Base-by-base conservation (phyloP, 2,113 vertebrate genomes). In the Hiodon tergisus region DNA sequence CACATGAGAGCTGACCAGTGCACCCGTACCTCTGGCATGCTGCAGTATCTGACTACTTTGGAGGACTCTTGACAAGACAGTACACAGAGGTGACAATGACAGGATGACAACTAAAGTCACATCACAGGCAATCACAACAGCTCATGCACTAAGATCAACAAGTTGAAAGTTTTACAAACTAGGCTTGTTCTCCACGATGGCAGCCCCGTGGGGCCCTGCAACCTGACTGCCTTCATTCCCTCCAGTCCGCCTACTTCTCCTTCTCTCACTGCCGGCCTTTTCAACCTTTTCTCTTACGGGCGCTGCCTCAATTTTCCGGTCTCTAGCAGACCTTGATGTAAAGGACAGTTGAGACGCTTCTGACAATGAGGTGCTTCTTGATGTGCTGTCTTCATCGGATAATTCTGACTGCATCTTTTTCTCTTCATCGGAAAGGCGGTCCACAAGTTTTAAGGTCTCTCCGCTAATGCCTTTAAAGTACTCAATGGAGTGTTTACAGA, bases 141-240 rank as follows among this genome's bases (percentile, higher is more conserved):
- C 86, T 94, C 97, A 99, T 99, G 97, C 97, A 94, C 94, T 95
- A 94, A 90, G 86, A 89, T 94, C 94, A 93, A 94, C 88, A 92
- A 92, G 94, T 92, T 89, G 93, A 96, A 94, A 93, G 91, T 94
- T 98, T 94, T 95, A 99, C 97, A 96, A 95, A 98, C 97, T 98
- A 98, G 89, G 95, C 93, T 96, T 77, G 93, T 93, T 96, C 93
- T 97, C 95, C 90, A 92, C 92, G 95, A 92, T 83, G 93, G 92
- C 93, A 95, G 93, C 94, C 92, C 85, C 88, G 91, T 93, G 87
- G 87, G 95, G 94, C 94, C 93, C 87, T 94, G 93, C 96, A 94
- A 94, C 95, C 96, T 99, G 95, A 96, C 94, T 98, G 94, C 94
- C 95, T 95, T 94, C 94, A 90, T 94, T 91, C 91, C 93, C 93